phyloP scores from a whole-genome alignment of 2,113 vertebrate species.

The Anoura caudifer region DNA sequence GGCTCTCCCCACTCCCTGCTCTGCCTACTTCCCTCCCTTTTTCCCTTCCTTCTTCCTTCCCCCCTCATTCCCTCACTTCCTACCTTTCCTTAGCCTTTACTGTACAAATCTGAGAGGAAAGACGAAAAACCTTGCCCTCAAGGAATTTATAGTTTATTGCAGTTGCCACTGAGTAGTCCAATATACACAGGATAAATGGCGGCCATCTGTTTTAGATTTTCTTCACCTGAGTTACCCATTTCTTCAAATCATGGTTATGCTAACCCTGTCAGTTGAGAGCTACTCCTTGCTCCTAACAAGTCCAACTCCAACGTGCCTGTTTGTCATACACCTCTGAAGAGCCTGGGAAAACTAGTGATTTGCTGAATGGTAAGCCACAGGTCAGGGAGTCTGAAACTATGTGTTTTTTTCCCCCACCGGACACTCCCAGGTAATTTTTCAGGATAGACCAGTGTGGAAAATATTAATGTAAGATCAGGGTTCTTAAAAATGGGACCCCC shows the following conservation, averaged over 20 bases:
- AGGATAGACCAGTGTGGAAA: neutral
- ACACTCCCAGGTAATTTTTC: neutral
- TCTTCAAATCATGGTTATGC: neutral
- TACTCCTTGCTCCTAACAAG: neutral
- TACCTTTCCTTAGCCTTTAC: neutral
- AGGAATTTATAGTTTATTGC: neutral
- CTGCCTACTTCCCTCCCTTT: too few species aligned
- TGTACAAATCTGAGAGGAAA: neutral
- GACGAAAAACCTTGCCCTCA: neutral
- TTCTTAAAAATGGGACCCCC: neutral
- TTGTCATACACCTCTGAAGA: neutral
- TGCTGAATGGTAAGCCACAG: neutral
- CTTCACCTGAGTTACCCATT: neutral
- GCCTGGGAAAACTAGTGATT: neutral
- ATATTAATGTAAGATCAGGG: neutral
- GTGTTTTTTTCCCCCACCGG: neutral
- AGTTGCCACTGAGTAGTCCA: neutral
- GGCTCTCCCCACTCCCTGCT: neutral
- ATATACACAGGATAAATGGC: neutral
- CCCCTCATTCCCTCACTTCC: neutral
- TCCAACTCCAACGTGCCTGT: neutral
- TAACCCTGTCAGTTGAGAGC: neutral
- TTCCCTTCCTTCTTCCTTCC: neutral
- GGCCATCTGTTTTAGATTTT: neutral
- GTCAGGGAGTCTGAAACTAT: neutral